Base-by-base conservation (phyloP, 2,113 vertebrate genomes). In the Pseudopodoces humilis region DNA sequence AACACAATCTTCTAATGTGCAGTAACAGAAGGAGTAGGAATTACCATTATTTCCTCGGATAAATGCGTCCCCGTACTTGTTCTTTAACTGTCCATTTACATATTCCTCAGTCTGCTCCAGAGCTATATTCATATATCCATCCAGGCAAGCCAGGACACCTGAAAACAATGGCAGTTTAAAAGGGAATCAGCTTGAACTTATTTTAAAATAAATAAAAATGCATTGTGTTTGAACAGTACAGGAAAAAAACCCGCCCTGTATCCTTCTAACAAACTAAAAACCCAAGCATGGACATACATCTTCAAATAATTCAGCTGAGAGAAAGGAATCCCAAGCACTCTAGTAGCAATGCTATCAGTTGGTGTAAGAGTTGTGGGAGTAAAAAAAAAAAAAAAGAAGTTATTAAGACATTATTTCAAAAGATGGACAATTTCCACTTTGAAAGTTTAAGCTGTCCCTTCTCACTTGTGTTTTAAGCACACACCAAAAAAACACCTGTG, bases 71-170 rank as follows among this genome's bases (percentile, higher is more conserved):
- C 99, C 99, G 0, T 99, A 99, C 96, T 99, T 99, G 96, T 99
- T 99, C 97, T 99, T 99, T 93, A 99, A 98, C 65, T 99, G 99
- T 18, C 99, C 99, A 41, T 99, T 99, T 49, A 99, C 99, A 75
- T 99, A 99, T 81, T 99, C 99, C 95, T 99, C 99, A 2, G 99
- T 99, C 97, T 99, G 99, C 93, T 99, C 99, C 92, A 99, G 98
- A 74, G 99, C 99, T 78, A 99, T 99, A 88, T 99, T 99, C 99
- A 99, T 99, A 95, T 99, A 99, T 18, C 99, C 99, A 96, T 99
- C 99, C 96, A 99, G 96, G 90, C 99, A 99, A 81, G 99, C 99
- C 92, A 99, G 97, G 75, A 99, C 99, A 97, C 99, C 99, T 99
- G 94, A 13, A 95, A 94, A 79, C 13, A 84, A 72, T 6, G 60